Percentiles rank a stretch among this genome's conserved stretches.
Conservation (phyloP, 2,797 vertebrate species). For the Erethizon dorsatum region DNA sequence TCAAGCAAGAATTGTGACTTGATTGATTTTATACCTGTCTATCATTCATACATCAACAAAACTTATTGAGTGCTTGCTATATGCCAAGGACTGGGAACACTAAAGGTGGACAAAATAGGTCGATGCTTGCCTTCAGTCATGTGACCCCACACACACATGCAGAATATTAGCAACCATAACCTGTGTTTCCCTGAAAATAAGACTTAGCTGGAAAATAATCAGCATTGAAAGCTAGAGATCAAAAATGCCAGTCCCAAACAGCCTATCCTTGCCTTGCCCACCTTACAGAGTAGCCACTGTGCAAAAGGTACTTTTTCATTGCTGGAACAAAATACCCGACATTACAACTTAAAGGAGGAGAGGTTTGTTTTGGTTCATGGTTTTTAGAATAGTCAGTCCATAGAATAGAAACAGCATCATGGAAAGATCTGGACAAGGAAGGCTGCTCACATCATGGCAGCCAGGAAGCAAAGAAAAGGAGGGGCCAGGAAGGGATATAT, state of each 20-base stretch:
- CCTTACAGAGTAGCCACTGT: not conserved
- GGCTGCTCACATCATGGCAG: not conserved
- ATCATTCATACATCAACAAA: constrained; percentile 15
- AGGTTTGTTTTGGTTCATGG: not conserved
- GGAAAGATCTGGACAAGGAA: not conserved
- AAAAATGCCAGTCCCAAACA: not conserved
- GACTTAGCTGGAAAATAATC: not conserved
- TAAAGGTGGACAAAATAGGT: not conserved
- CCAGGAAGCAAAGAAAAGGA: not conserved
- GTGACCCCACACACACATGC: not conserved
- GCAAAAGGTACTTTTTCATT: not conserved
- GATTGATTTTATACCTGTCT: constrained; percentile 44
- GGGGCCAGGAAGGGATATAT: too few relatives aligned
- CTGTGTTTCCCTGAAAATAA: not conserved
- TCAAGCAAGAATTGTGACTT: constrained; percentile 29
- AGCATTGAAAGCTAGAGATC: not conserved
- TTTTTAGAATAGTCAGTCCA: not conserved
- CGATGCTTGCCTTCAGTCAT: not conserved
- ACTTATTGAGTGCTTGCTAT: not conserved
- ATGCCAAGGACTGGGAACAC: not conserved
- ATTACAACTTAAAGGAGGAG: not conserved
- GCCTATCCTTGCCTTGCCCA: not conserved
- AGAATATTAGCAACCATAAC: not conserved
- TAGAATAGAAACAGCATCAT: not conserved
- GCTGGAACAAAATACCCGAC: not conserved